A percentile compares a stretch with the other conserved stretches of the same genome.
Conservation (phyloP, 2,113 vertebrate genomes). For the Telmatochromis sp. region DNA sequence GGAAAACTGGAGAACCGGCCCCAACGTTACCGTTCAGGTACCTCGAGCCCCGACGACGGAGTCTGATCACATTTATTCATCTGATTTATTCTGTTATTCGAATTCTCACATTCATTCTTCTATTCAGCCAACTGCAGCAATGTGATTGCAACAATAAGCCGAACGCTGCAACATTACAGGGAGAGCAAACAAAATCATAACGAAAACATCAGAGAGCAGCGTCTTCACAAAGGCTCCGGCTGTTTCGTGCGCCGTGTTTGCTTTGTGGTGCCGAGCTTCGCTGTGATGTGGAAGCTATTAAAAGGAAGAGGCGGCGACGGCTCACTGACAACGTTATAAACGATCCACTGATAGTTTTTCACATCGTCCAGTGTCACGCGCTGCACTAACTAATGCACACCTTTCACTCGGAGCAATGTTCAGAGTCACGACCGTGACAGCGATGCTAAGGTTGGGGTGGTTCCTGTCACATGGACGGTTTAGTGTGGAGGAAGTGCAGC, state of each 20-base stretch:
- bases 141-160: neutral
- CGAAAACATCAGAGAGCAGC: neutral
- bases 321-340: neutral
- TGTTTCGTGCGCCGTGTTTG: neutral
- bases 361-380: accelerated
- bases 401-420: neutral
- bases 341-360: neutral
- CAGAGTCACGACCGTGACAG: neutral
- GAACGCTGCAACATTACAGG: neutral
- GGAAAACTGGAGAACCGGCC: neutral
- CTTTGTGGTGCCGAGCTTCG: neutral
- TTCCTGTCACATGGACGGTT: neutral
- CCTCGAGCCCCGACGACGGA: accelerated
- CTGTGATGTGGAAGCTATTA: neutral
- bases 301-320: neutral
- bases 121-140: neutral
- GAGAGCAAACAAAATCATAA: neutral
- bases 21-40: neutral
- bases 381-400: neutral
- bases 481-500: accelerated
- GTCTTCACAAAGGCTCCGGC: neutral
- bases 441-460: neutral
- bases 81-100: neutral
- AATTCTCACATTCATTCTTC: accelerated
- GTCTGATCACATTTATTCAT: neutral